These are phyloP conservation scores for Campoletis sonorensis DNA, from an alignment of 1,140 invertebrate species.

Conservation along the genomic window DNA sequence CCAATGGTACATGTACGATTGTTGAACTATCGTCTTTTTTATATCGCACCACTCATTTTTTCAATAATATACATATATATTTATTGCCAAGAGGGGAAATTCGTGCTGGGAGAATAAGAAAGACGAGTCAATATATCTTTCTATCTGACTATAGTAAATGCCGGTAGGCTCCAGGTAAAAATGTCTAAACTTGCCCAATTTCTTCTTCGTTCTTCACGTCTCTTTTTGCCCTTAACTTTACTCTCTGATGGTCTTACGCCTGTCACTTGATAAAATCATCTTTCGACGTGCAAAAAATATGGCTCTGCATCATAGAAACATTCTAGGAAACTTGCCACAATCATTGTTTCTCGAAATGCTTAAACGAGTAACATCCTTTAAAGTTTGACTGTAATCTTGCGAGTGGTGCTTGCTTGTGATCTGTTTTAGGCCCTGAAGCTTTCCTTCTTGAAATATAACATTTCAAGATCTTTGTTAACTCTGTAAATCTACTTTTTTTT, in stretches of 20 bases:
- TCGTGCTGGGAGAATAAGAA: slow-evolving; percentile 40
- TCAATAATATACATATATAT: background rate
- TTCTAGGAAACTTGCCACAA: too few relatives aligned
- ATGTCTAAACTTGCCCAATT: slow-evolving; percentile 66
- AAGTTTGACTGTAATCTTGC: too few relatives aligned
- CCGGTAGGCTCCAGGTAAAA: slow-evolving; percentile 65
- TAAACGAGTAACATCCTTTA: too few relatives aligned
- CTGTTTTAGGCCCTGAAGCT: too few relatives aligned
- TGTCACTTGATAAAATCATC: slow-evolving; percentile 30
- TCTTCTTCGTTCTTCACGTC: slow-evolving; percentile 45
- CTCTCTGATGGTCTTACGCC: slow-evolving; percentile 21
- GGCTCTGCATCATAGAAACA: background rate
- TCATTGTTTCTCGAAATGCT: too few relatives aligned
- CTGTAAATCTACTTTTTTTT: too few relatives aligned
- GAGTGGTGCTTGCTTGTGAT: too few relatives aligned
- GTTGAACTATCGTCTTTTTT: too few relatives aligned
- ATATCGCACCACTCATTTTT: background rate
- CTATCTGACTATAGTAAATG: slow-evolving; percentile 48
- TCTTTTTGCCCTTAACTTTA: slow-evolving; percentile 38
- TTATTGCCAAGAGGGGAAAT: slow-evolving; percentile 2
- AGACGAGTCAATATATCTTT: slow-evolving; percentile 68
- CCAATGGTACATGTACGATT: background rate
- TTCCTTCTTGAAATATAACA: too few relatives aligned
- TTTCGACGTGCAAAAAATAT: background rate
- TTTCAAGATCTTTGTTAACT: too few relatives aligned